These are phyloP conservation scores for Heteromurus nitidus DNA, from an alignment of 2,888 invertebrate genomes.

Conservation along the genomic window DNA sequence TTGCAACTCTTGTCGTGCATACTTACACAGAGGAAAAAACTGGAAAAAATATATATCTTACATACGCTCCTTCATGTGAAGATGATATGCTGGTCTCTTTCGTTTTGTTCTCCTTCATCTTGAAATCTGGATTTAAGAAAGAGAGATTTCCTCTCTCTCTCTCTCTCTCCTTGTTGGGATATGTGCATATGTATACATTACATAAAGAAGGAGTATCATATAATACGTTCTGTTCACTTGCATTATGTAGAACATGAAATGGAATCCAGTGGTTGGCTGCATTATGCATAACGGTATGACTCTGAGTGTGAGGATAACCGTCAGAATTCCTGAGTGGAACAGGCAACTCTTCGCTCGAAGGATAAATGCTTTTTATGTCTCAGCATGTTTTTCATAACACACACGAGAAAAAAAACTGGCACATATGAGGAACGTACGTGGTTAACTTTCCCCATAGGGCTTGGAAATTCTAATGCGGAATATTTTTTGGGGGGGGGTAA, in stretches of 20 bases:
- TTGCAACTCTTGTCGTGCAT: conserved; percentile 52
- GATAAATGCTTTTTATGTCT: conserved; percentile 36
- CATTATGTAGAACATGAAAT: conserved; percentile 48
- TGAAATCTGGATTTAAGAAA: conserved; percentile 32
- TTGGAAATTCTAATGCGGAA: conserved; percentile 37
- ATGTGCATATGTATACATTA: conserved; percentile 5
- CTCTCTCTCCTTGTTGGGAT: not conserved
- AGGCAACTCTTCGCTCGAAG: not conserved
- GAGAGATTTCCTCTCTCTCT: not conserved
- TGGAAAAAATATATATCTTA: too few relatives aligned
- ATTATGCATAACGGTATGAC: conserved; percentile 60
- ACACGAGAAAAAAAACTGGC: too few relatives aligned
- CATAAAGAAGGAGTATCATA: not conserved
- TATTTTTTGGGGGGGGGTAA: conserved; percentile 47
- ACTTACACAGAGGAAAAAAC: not conserved
- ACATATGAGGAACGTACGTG: conserved; percentile 12
- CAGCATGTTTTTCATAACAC: conserved; percentile 19
- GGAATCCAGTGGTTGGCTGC: conserved; percentile 56
- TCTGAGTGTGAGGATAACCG: conserved; percentile 46
- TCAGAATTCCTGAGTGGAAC: conserved; percentile 47
- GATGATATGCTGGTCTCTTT: not conserved
- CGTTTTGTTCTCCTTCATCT: not conserved
- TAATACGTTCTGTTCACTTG: not conserved
- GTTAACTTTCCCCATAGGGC: conserved; percentile 33
- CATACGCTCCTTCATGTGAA: conserved; percentile 19